Conservation (phyloP, 1,140 invertebrate species). For the Drosophila bifasciata region DNA sequence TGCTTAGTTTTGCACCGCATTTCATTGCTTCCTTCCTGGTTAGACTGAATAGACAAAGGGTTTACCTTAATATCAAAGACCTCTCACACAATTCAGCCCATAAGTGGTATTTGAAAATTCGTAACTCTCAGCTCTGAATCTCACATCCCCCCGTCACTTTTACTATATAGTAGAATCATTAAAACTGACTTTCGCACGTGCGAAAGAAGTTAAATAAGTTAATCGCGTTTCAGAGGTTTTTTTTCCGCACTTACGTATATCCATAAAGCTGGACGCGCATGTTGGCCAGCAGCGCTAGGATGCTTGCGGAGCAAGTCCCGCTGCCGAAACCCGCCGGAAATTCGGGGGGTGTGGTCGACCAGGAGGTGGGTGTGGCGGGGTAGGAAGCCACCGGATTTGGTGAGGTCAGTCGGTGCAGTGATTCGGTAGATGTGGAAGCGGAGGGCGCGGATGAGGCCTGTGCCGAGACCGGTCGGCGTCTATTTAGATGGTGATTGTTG, state of each 20-base stretch:
- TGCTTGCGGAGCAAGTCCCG: slow-evolving; percentile 46
- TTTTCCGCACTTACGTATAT: slow-evolving; percentile 63
- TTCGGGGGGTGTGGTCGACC: slow-evolving; percentile 61
- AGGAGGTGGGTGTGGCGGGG: slow-evolving; percentile 69
- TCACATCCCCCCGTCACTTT: slow-evolving; percentile 14
- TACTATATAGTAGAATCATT: slow-evolving; percentile 46
- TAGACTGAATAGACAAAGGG: too few species aligned
- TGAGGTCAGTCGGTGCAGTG: slow-evolving; percentile 44
- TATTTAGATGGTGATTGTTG: slow-evolving; percentile 14
- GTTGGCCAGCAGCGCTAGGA: slow-evolving; percentile 46
- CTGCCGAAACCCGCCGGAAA: slow-evolving; percentile 41
- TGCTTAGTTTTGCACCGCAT: too few species aligned
- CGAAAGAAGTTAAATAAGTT: slow-evolving; percentile 26
- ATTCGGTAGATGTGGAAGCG: slow-evolving; percentile 62
- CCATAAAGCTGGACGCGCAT: slow-evolving; percentile 58
- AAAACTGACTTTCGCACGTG: slow-evolving; percentile 59
- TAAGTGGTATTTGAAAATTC: background rate
- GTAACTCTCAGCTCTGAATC: background rate
- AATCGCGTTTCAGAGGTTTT: slow-evolving; percentile 1
- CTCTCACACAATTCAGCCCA: background rate
- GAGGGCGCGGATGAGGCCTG: slow-evolving; percentile 43
- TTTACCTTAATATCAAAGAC: too few species aligned
- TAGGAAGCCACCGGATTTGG: slow-evolving; percentile 46
- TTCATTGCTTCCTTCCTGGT: too few species aligned
- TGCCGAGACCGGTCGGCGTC: slow-evolving; percentile 30